Conservation (phyloP, 2,113 vertebrate species). For the Forbesichthys agassizii region DNA sequence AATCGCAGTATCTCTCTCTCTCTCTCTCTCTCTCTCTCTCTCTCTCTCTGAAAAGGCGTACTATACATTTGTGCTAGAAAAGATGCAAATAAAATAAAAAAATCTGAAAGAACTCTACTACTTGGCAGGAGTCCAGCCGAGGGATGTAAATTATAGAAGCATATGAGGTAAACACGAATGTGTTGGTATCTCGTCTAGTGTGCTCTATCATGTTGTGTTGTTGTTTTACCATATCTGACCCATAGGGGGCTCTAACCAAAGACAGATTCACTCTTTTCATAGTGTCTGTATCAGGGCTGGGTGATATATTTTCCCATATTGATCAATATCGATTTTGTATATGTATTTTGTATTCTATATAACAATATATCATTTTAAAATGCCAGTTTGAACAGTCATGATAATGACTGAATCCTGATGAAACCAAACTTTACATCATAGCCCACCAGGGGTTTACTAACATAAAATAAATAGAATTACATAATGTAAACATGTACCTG, state of each 20-base stretch:
- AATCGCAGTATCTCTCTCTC: conserved; percentile 19
- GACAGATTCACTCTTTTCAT: background rate
- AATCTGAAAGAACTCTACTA: background rate
- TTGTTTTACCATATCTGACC: background rate
- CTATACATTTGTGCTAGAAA: conserved; percentile 14
- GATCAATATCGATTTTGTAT: too few species aligned
- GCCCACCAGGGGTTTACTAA: too few species aligned
- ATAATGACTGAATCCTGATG: too few species aligned
- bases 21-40: background rate
- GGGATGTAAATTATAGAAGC: background rate
- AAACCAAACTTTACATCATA: too few species aligned
- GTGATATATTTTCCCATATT: too few species aligned
- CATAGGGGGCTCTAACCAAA: conserved; percentile 17
- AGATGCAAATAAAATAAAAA: background rate
- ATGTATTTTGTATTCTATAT: too few species aligned
- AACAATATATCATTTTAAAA: too few species aligned
- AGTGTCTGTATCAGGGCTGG: background rate
- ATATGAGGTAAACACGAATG: background rate
- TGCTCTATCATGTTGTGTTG: conserved; percentile 15
- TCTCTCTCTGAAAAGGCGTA: conserved; percentile 17
- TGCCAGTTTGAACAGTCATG: too few species aligned
- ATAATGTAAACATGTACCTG: too few species aligned
- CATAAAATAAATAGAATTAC: too few species aligned
- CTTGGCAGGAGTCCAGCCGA: background rate
- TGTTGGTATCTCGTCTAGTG: conserved; percentile 13